phyloP scores from a whole-genome alignment of 1,140 invertebrate species.

The Cydia pomonella region DNA sequence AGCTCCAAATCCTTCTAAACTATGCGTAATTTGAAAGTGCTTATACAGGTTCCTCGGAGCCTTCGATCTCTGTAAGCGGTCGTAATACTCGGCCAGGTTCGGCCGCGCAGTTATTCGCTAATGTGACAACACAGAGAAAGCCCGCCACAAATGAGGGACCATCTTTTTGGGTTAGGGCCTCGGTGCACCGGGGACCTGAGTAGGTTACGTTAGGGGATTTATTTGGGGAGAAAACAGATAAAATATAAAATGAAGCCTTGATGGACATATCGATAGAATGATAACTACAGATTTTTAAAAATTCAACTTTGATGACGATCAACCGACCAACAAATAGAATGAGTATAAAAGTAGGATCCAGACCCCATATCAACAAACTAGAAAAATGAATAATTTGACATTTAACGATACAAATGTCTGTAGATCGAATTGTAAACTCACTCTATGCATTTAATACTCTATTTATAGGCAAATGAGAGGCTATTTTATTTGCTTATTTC shows the following conservation, averaged over 20 bases:
- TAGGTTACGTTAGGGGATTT: conserved; percentile 30
- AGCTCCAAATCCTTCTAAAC: neutral
- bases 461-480: neutral
- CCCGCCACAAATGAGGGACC: conserved; percentile 72
- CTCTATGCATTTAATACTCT: no score
- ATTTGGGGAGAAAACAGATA: neutral
- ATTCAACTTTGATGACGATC: no score
- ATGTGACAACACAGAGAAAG: conserved; percentile 77
- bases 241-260: no score
- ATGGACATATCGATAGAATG: no score
- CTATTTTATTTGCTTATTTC: conserved; percentile 26
- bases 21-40: neutral
- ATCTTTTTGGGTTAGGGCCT: conserved; percentile 68
- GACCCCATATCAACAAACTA: no score
- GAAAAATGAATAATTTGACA: no score
- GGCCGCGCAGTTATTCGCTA: conserved; percentile 76
- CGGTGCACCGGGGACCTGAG: conserved; percentile 41
- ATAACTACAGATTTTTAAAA: no score
- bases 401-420: no score
- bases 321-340: no score
- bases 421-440: no score
- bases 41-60: neutral
- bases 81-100: conserved; percentile 51
- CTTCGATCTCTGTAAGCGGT: neutral
- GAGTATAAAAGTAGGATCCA: no score